Percentiles rank a stretch among this genome's conserved stretches.
Evolutionary conservation across 2,888 invertebrate species (phyloP).

Genomic region (Catonia carolina): DNA sequence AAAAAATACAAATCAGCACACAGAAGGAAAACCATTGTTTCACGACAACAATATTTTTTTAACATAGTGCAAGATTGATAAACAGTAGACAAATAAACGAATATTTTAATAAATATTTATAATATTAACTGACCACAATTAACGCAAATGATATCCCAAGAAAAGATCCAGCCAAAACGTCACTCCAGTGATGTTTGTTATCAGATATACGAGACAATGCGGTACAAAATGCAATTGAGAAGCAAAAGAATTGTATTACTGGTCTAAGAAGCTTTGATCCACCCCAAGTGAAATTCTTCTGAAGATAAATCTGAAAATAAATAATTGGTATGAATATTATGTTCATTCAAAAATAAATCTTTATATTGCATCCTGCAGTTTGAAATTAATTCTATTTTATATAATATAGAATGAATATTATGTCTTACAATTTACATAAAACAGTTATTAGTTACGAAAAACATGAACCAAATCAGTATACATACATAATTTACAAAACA

Average conservation of each 20-base stretch:
- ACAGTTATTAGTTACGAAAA: too few species aligned
- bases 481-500: too few species aligned
- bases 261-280: conserved; percentile 75
- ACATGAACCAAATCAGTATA: too few species aligned
- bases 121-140: conserved; percentile 53
- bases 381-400: background rate
- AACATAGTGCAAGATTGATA: too few species aligned
- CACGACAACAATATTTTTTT: too few species aligned
- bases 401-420: background rate
- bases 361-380: too few species aligned
- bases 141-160: conserved; percentile 63
- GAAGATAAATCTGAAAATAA: conserved; percentile 69
- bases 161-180: conserved; percentile 76
- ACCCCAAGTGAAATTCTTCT: conserved; percentile 74
- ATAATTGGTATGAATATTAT: conserved; percentile 2
- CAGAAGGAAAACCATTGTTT: too few species aligned
- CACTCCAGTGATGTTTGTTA: conserved; percentile 98
- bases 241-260: conserved; percentile 71
- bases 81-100: too few species aligned
- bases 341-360: too few species aligned
- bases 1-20: too few species aligned
- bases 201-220: conserved; percentile 88
- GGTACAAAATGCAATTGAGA: conserved; percentile 77
- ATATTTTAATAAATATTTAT: background rate
- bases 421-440: conserved; percentile 16